Percentiles rank a stretch among this genome's conserved stretches.
These are phyloP conservation scores for Choloepus didactylus DNA, from an alignment of 2,797 vertebrate species.

Conservation along the genomic window DNA sequence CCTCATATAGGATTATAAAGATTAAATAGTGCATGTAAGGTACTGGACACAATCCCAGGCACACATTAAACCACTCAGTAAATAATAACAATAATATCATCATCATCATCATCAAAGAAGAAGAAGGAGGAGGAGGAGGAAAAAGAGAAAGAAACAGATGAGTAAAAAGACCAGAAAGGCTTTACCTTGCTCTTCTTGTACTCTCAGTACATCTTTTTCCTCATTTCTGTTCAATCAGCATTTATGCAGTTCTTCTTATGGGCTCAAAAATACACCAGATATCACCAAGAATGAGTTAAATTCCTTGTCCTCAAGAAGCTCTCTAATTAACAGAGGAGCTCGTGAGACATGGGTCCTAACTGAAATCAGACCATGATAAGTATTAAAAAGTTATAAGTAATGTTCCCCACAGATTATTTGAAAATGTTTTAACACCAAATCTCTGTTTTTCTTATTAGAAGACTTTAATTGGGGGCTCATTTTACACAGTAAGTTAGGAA, in stretches of 20 bases:
- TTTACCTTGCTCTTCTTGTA: not conserved
- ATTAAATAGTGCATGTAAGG: not conserved
- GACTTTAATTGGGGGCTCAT: slow-evolving; percentile 45
- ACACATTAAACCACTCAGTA: not conserved
- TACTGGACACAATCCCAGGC: not conserved
- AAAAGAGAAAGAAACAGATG: not conserved
- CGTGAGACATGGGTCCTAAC: not conserved
- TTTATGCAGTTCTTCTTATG: not conserved
- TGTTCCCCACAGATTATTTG: not conserved
- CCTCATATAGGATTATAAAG: not conserved
- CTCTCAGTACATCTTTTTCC: not conserved
- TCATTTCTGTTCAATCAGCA: slow-evolving; percentile 24
- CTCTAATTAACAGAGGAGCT: not conserved
- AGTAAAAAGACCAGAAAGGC: not conserved
- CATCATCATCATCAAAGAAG: no score
- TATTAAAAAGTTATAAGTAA: not conserved
- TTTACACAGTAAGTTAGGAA: slow-evolving; percentile 66
- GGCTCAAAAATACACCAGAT: not conserved
- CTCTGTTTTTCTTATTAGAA: slow-evolving; percentile 59
- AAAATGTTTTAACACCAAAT: slow-evolving; percentile 57
- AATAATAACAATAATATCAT: no score
- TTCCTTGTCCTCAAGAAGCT: not conserved
- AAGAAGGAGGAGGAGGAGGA: no score
- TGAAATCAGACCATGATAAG: not conserved
- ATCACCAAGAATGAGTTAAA: not conserved